Conservation (phyloP, 2,888 invertebrate genomes). For the Synergus itoensis region DNA sequence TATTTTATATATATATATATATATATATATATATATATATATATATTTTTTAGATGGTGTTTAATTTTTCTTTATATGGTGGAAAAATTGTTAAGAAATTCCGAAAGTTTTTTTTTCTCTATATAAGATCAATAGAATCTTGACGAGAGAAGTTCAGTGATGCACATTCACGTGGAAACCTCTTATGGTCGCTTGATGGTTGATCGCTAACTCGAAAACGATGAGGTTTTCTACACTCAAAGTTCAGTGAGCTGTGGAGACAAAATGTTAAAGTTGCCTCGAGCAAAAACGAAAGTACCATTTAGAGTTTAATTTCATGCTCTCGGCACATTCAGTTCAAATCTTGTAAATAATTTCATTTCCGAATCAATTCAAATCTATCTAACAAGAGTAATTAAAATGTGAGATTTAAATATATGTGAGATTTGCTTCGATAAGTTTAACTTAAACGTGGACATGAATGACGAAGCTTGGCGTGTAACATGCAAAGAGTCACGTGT, state of each 20-base stretch:
- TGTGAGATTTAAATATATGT: background rate
- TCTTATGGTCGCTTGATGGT: slow-evolving; percentile 35
- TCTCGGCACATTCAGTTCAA: background rate
- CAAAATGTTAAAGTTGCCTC: background rate
- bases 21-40: no score
- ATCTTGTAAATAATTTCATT: no score
- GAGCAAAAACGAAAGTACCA: background rate
- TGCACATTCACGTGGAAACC: slow-evolving; percentile 28
- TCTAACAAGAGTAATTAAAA: background rate
- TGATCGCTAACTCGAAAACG: slow-evolving; percentile 22
- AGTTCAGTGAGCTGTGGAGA: slow-evolving; percentile 24
- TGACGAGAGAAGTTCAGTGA: slow-evolving; percentile 20
- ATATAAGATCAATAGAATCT: slow-evolving; percentile 10
- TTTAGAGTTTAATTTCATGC: background rate
- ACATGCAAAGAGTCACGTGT: slow-evolving; percentile 6
- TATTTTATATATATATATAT: no score
- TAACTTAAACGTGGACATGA: background rate
- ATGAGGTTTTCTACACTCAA: slow-evolving; percentile 27
- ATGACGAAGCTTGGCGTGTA: slow-evolving; percentile 4
- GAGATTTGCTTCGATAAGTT: background rate
- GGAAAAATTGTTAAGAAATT: slow-evolving; percentile 15
- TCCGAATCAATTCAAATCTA: no score
- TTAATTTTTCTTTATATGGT: no score
- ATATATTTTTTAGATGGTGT: no score
- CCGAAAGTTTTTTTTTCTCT: slow-evolving; percentile 18